Evolutionary conservation across 2,797 vertebrate species (phyloP), one percentile per base, ranked within the genome.

Genomic region (Cuculus canorus): DNA sequence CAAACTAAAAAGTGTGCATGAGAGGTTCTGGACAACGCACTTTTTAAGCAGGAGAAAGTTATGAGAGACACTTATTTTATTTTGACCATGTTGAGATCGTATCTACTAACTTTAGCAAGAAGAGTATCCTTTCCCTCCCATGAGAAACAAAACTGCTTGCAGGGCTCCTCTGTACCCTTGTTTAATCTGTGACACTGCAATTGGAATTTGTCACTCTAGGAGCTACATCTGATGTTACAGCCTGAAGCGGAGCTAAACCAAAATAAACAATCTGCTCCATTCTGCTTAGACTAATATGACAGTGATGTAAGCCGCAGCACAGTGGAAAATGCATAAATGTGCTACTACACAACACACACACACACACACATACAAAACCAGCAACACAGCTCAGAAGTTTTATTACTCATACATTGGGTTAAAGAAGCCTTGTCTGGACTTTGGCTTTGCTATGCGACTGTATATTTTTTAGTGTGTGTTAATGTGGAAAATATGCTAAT

Each of bases 181-280:
- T 97, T 98, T 97, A 95, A 96, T 97, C 95, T 95, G 97, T 96
- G 97, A 97, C 96, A 95, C 57, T 93, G 96, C 93, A 85, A 86
- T 92, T 88, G 95, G 97, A 98, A 97, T 97, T 96, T 97, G 97
- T 98, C 97, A 97, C 97, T 98, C 90, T 93, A 91, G 81, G 96
- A 98, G 97, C 94, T 97, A 95, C 96, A 98, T 98, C 97, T 98
- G 97, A 98, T 97, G 97, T 93, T 97, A 97, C 97, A 97, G 97
- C 98, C 98, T 83, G 96, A 95, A 98, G 98, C 93, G 0, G 92
- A 97, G 96, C 96, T 97, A 96, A 98, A 98, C 96, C 96, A 97
- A 97, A 98, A 98, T 98, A 98, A 98, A 98, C 98, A 98, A 97
- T 98, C 98, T 98, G 98, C 97, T 98, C 96, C 88, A 65, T 96